Conservation (phyloP, 1,140 invertebrate genomes). For the Pseudachorutes palmiensis region DNA sequence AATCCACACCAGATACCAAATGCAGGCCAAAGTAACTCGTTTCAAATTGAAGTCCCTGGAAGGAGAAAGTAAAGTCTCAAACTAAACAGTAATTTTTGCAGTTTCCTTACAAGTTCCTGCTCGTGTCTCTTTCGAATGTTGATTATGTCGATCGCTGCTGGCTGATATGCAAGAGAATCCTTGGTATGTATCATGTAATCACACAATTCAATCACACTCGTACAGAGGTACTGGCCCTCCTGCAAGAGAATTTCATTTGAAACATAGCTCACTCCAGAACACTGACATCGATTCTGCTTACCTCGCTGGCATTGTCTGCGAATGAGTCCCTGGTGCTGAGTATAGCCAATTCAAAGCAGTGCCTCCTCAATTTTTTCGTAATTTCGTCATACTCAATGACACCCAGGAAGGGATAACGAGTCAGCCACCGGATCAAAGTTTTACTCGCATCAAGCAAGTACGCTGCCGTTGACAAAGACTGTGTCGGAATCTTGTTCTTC, state of each 20-base stretch:
- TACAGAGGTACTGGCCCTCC: slow-evolving; percentile 37
- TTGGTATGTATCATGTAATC: slow-evolving; percentile 30
- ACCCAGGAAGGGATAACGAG: slow-evolving; percentile 33
- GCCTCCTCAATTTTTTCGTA: slow-evolving; percentile 28
- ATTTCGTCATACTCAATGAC: slow-evolving; percentile 31
- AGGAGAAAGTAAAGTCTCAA: slow-evolving; percentile 6
- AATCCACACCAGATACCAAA: slow-evolving; percentile 28
- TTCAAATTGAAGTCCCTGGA: slow-evolving; percentile 34
- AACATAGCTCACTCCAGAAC: not conserved
- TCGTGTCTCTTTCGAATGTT: slow-evolving; percentile 33
- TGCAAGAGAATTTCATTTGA: slow-evolving; percentile 2
- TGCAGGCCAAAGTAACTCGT: slow-evolving; percentile 32
- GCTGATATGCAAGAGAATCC: slow-evolving; percentile 33
- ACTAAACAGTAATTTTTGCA: not conserved
- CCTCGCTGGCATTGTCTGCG: slow-evolving; percentile 37
- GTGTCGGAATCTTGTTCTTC: slow-evolving; percentile 34
- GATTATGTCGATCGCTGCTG: slow-evolving; percentile 34
- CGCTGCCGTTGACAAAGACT: slow-evolving; percentile 29
- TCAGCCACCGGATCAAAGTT: slow-evolving; percentile 30
- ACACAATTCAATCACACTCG: slow-evolving; percentile 36
- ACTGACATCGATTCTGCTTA: slow-evolving; percentile 1
- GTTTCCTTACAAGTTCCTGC: slow-evolving; percentile 31
- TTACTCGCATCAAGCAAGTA: slow-evolving; percentile 34
- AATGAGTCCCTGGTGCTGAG: slow-evolving; percentile 33
- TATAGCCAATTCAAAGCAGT: slow-evolving; percentile 35